Evolutionary conservation across 2,888 invertebrate species (phyloP).

Genomic region (Toxonevra muliebris): DNA sequence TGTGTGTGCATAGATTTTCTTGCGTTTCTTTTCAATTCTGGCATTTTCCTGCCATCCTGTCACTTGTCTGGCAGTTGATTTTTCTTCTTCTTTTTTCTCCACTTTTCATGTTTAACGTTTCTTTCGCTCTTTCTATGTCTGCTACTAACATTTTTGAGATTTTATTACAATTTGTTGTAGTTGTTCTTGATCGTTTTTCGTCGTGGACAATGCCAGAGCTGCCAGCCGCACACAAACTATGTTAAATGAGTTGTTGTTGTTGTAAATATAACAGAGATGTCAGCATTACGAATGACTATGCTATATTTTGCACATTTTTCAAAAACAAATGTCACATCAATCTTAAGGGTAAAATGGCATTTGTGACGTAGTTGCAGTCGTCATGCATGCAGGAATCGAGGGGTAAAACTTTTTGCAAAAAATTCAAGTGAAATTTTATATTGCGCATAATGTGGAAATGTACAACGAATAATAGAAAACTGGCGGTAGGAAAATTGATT

Average conservation of each 20-base stretch:
- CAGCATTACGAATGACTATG: slow-evolving; percentile 37
- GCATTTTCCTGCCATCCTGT: neutral
- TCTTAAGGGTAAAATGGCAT: slow-evolving; percentile 43
- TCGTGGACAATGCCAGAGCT: slow-evolving; percentile 9
- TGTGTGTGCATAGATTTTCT: neutral
- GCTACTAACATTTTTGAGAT: neutral
- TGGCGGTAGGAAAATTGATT: too few relatives aligned
- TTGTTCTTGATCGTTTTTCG: slow-evolving; percentile 6
- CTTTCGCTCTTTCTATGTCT: neutral
- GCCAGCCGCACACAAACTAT: too few relatives aligned
- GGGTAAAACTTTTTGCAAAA: neutral
- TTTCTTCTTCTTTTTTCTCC: slow-evolving; percentile 2
- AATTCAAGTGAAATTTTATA: too few relatives aligned
- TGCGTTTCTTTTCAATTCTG: slow-evolving; percentile 3
- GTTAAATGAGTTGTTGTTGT: neutral
- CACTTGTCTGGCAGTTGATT: slow-evolving; percentile 4
- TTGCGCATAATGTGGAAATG: neutral
- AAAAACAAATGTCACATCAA: slow-evolving; percentile 56
- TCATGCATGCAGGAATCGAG: slow-evolving; percentile 5
- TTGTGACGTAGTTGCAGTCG: slow-evolving; percentile 25
- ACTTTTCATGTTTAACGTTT: slow-evolving; percentile 8
- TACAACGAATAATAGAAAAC: neutral
- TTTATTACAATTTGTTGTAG: neutral
- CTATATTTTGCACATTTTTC: slow-evolving; percentile 38
- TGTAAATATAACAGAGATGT: slow-evolving; percentile 36